phyloP scores from a whole-genome alignment of 2,797 vertebrate species.

The Megalops cyprinoides region DNA sequence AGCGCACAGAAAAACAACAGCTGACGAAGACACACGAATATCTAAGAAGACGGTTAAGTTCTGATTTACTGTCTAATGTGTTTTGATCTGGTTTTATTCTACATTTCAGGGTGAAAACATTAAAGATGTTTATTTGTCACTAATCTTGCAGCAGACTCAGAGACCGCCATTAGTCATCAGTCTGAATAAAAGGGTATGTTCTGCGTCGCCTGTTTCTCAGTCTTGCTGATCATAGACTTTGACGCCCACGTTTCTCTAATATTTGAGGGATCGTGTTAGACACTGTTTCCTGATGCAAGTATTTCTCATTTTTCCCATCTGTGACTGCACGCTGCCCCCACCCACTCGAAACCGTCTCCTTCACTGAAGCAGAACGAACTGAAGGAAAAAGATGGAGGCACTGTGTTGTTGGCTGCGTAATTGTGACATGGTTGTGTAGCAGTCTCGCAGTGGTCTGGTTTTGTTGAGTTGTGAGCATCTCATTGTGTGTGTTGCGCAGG shows the following conservation, averaged over 20 bases:
- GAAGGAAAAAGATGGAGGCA: not conserved
- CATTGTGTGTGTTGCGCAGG: constrained; percentile 2
- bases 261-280: not conserved
- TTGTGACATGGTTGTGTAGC: not conserved
- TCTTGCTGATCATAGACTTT: not conserved
- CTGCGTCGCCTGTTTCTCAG: not conserved
- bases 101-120: not conserved
- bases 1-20: not conserved
- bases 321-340: not conserved
- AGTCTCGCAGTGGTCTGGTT: not conserved
- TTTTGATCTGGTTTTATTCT: not conserved
- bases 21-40: not conserved
- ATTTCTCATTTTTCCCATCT: constrained; percentile 2
- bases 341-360: not conserved
- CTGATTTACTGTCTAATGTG: not conserved
- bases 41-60: too few relatives aligned
- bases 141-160: not conserved
- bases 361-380: not conserved
- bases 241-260: constrained; percentile 20
- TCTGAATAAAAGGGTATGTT: not conserved
- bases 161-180: not conserved
- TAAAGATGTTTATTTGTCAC: not conserved
- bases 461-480: not conserved
- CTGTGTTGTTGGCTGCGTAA: not conserved
- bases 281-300: not conserved